phyloP scores from a whole-genome alignment of 2,113 vertebrate species.

The Neotragus moschatus region DNA sequence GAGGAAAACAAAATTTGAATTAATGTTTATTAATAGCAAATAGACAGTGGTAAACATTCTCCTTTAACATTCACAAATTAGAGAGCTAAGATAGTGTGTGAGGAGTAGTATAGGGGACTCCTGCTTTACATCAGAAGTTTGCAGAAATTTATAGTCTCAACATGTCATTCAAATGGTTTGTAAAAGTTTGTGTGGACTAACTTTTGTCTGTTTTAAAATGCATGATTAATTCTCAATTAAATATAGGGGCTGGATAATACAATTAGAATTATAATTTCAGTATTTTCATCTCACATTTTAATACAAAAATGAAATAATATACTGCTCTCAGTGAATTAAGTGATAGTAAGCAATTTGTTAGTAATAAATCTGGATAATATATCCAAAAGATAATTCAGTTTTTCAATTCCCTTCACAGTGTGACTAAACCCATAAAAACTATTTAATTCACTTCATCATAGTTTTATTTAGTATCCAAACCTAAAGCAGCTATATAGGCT shows the following conservation, averaged over 20 bases:
- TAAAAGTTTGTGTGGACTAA: neutral
- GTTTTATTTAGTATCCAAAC: slow-evolving; percentile 3
- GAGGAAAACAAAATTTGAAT: neutral
- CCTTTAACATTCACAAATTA: neutral
- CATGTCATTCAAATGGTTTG: neutral
- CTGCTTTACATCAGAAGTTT: neutral
- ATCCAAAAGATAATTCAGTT: slow-evolving; percentile 46
- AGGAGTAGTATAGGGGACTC: neutral
- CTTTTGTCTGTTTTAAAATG: slow-evolving; percentile 47
- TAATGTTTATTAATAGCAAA: neutral
- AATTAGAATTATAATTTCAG: slow-evolving; percentile 68
- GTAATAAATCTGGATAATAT: slow-evolving; percentile 66
- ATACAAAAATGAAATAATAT: slow-evolving; percentile 55
- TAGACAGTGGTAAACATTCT: neutral
- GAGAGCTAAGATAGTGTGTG: neutral
- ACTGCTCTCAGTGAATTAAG: slow-evolving; percentile 62
- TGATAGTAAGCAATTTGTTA: slow-evolving; percentile 59
- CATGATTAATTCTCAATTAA: slow-evolving; percentile 66
- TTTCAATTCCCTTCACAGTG: slow-evolving; percentile 43
- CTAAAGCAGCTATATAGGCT: neutral
- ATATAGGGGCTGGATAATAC: slow-evolving; percentile 48
- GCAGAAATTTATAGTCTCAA: neutral
- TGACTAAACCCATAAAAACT: slow-evolving; percentile 39
- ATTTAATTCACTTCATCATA: slow-evolving; percentile 42
- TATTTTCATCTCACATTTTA: slow-evolving; percentile 57